phyloP scores from a whole-genome alignment of 2,113 vertebrate genomes.

The Tretioscincus oriximinensis region DNA sequence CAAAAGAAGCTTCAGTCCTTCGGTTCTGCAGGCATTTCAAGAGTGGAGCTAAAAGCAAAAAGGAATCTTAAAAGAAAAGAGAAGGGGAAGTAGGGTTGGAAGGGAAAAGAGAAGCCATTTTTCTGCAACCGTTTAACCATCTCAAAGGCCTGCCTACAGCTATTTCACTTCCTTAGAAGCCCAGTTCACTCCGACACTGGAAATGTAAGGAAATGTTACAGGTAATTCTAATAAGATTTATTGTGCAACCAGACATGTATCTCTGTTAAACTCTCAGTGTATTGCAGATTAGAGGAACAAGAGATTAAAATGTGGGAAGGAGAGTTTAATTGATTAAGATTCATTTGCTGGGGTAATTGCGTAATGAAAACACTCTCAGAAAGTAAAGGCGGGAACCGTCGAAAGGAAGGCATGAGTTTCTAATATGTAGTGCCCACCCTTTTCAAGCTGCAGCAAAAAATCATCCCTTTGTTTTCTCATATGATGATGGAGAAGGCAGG shows the following conservation, averaged over 20 bases:
- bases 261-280: background rate
- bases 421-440: background rate
- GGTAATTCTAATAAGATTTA: background rate
- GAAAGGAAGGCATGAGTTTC: background rate
- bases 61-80: background rate
- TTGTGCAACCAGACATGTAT: background rate
- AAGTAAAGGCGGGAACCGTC: background rate
- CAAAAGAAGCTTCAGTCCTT: conserved; percentile 56
- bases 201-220: background rate
- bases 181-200: background rate
- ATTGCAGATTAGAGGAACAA: background rate
- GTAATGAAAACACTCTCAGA: no score
- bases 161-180: rapidly evolving
- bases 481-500: no score
- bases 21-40: conserved; percentile 12
- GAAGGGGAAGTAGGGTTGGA: background rate
- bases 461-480: no score
- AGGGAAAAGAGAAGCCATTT: background rate
- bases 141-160: background rate
- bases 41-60: conserved; percentile 32
- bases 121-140: rapidly evolving
- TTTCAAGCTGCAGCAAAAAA: background rate
- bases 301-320: no score
- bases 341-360: background rate
- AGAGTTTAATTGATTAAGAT: background rate